Percentiles rank a stretch among this genome's conserved stretches.
Conservation (phyloP, 2,888 invertebrate genomes). For the Alentia gelatinosa region DNA sequence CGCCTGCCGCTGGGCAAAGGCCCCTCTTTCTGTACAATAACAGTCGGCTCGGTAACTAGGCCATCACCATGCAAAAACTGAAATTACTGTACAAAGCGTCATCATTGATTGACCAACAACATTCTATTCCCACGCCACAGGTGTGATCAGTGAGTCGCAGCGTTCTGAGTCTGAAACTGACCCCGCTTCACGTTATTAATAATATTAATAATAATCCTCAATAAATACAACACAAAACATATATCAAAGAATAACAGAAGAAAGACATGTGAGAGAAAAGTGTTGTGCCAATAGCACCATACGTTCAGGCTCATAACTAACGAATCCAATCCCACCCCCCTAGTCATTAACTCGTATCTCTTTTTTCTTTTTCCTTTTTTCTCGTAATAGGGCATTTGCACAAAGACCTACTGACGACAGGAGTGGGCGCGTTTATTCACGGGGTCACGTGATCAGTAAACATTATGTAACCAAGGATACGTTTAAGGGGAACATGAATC, state of each 20-base stretch:
- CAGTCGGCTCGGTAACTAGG: too few relatives aligned
- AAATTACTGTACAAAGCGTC: not conserved
- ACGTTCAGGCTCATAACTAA: not conserved
- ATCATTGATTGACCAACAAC: not conserved
- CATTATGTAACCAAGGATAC: conserved; percentile 30
- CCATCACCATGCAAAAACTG: not conserved
- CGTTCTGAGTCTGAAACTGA: not conserved
- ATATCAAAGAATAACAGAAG: conserved; percentile 14
- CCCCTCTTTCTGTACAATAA: too few relatives aligned
- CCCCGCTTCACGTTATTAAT: not conserved
- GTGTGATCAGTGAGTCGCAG: not conserved
- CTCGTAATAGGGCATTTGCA: not conserved
- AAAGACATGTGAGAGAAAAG: not conserved
- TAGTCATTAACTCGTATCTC: not conserved
- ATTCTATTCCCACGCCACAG: not conserved
- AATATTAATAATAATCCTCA: not conserved
- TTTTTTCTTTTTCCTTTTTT: not conserved
- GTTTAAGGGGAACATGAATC: conserved; percentile 21
- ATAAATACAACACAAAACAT: not conserved
- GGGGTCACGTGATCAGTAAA: conserved; percentile 18
- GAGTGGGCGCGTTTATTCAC: not conserved
- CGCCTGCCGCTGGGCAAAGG: too few relatives aligned
- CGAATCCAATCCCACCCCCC: not conserved
- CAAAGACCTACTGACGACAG: conserved; percentile 18
- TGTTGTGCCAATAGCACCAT: conserved; percentile 39